Base-by-base conservation (phyloP, 2,113 vertebrate species). In the Ellobius talpinus region DNA sequence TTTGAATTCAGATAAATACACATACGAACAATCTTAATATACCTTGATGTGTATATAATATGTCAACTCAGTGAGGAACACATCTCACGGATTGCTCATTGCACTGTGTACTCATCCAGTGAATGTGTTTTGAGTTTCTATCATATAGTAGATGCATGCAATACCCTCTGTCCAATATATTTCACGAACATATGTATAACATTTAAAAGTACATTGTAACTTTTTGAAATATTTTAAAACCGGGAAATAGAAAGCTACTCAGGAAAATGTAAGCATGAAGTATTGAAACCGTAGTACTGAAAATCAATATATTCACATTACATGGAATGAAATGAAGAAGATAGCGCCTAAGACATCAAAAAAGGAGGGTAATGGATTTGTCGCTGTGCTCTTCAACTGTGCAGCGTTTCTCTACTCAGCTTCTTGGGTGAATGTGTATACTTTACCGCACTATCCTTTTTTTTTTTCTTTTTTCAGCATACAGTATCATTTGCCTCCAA, bases 291-390 rank as follows among this genome's bases (percentile, higher is more conserved):
- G 6, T 17, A 58, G 68, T 61, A 7, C 1, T 74, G 9, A 74
- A 95, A 79, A 74, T 85, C 36, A 47, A 36, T 93, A 58, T 58
- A 13, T 66, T 85, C 36, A 63, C 5, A 66, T 73, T 50, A 73
- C 21, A 55, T 78, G 16, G 92, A 94, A 81, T 19, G 21, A 10
- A 92, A 65, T 7, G 2, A 81, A 92, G 29, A 72, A 68, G 16
- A 66, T 58, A 66, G 26, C 13, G 10, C 39, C 39, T 5, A 5
- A 24, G 23, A 29, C 24, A 19, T 79, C 63, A 82, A 74, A 3
- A 7, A 85, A 93, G 50, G 17, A 19, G 63, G 89, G 52, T 14
- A 72, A 50, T 17, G 52, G 6, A 39, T 45, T 16, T 26, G 31
- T 72, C 9, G 17, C 21, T 73, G 50, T 1, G 5, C 11, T 50